Base-by-base conservation (phyloP, 2,113 vertebrate genomes). In the Petrocephalus microphthalmus region DNA sequence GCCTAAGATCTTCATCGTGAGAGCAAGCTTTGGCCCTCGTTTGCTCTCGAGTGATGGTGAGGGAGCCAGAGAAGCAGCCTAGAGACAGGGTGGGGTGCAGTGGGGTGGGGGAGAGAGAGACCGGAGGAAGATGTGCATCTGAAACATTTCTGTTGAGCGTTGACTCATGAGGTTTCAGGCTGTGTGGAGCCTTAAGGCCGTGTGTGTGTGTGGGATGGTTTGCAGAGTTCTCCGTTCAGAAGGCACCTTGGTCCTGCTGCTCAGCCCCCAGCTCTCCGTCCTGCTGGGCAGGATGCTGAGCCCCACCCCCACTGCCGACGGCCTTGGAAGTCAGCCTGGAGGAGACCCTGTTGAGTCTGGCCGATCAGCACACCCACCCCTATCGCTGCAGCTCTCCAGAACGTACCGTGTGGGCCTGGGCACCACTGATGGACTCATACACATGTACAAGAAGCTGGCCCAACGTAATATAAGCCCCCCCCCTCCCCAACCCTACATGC, bases 341-440 rank as follows among this genome's bases (percentile, higher is more conserved):
- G 54, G 87, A 64, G 33, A 84, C 89, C 87, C 86, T 37, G 45
- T 88, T 47, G 11, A 57, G 37, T 17, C 53, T 64, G 42, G 78
- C 52, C 29, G 11, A 78, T 29, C 51, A 19, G 53, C 67, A 3
- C 49, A 0, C 0, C 11, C 0, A 0, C 90, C 95, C 3, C 89
- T 92, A 47, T 96, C 95, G 2, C 90, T 99, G 90, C 89, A 94
- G 84, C 94, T 92, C 2, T 91, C 94, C 49, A 91, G 92, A 1
- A 89, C 93, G 74, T 91, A 96, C 88, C 93, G 92, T 60, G 94
- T 99, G 71, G 96, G 97, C 91, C 95, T 98, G 60, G 98, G 98
- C 0, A 94, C 92, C 52, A 98, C 96, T 0, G 96, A 96, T 25
- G 97, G 97, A 7, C 95, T 98, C 86, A 95, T 99, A 64, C 92